Percentiles rank a stretch among this genome's conserved stretches.
Evolutionary conservation across 2,888 invertebrate genomes (phyloP).

Genomic region (Synergus laeviventris): DNA sequence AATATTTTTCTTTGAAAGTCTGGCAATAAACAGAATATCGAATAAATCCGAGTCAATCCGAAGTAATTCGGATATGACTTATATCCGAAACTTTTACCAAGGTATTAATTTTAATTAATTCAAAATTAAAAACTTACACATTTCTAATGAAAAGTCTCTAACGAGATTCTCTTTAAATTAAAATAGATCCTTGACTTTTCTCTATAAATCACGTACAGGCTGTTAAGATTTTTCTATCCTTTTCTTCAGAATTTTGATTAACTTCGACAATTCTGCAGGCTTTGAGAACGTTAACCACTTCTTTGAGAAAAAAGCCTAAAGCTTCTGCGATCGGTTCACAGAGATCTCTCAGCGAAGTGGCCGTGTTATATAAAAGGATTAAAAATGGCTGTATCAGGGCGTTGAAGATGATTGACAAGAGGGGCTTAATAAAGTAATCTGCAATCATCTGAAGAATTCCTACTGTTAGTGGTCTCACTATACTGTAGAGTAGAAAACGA

Average conservation of each 20-base stretch:
- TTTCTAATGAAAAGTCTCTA: neutral
- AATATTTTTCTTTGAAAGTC: neutral
- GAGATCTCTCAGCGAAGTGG: conserved; percentile 81
- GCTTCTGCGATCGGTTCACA: conserved; percentile 80
- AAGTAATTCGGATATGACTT: too few species aligned
- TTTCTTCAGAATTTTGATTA: conserved; percentile 51
- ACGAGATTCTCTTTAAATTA: neutral
- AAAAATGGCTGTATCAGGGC: conserved; percentile 83
- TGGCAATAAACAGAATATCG: too few species aligned
- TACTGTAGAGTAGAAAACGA: conserved; percentile 79
- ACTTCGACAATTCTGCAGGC: conserved; percentile 77
- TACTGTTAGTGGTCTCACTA: conserved; percentile 80
- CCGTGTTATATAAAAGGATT: conserved; percentile 81
- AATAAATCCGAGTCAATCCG: too few species aligned
- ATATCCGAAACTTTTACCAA: too few species aligned
- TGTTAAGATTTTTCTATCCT: conserved; percentile 26
- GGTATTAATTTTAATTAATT: too few species aligned
- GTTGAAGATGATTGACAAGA: conserved; percentile 81
- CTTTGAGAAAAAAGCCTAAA: conserved; percentile 77
- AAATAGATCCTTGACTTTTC: conserved; percentile 1
- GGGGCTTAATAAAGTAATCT: conserved; percentile 84
- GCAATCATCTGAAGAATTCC: conserved; percentile 81
- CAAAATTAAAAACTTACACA: too few species aligned
- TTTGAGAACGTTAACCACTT: conserved; percentile 75
- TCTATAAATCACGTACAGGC: conserved; percentile 13